A percentile compares a stretch with the other conserved stretches of the same genome.
These are phyloP conservation scores for Parasteatoda lunata DNA, from an alignment of 2,888 invertebrate species.

Conservation along the genomic window DNA sequence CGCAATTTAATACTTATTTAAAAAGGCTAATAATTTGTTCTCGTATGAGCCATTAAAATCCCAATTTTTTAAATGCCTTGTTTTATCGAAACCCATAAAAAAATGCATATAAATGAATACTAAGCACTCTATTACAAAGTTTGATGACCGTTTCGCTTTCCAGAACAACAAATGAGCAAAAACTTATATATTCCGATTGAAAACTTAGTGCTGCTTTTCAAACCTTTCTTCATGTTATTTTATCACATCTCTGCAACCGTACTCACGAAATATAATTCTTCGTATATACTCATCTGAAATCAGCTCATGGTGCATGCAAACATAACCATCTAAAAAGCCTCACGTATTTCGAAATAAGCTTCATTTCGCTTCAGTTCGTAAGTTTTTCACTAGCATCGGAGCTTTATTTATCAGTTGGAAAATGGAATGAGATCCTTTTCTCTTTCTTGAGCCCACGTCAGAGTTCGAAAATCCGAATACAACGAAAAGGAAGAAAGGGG, in stretches of 20 bases:
- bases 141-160: too few relatives aligned
- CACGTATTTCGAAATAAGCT: background rate
- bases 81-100: too few relatives aligned
- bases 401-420: conserved; percentile 30
- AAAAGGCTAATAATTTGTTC: too few relatives aligned
- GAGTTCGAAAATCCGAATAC: background rate
- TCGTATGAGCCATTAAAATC: too few relatives aligned
- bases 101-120: too few relatives aligned
- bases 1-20: too few relatives aligned
- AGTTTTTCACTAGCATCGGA: background rate
- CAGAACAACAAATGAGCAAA: background rate
- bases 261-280: conserved; percentile 5
- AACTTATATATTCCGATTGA: background rate
- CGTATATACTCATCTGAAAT: conserved; percentile 28
- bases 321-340: conserved; percentile 16
- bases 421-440: conserved; percentile 37
- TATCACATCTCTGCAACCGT: background rate
- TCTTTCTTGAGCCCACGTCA: background rate
- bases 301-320: conserved; percentile 22
- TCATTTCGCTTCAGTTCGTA: background rate
- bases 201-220: background rate
- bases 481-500: background rate
- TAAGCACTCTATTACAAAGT: too few relatives aligned
- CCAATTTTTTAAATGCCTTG: too few relatives aligned
- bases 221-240: background rate